Evolutionary conservation across 2,797 vertebrate genomes (phyloP).

Genomic region (Hipposideros larvatus): DNA sequence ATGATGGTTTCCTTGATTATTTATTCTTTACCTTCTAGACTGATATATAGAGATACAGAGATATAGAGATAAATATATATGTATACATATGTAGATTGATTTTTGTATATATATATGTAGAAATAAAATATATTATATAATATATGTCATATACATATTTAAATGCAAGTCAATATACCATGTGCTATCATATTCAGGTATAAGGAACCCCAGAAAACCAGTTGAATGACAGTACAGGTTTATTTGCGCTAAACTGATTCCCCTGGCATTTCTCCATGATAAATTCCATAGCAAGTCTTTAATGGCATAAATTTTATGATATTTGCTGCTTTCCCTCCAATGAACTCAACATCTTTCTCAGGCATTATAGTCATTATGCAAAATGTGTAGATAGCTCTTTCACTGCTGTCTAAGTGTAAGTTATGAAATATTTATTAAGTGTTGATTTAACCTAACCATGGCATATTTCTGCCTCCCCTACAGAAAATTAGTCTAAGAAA

Average conservation of each 20-base stretch:
- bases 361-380: conserved; percentile 25
- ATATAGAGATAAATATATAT: too few species aligned
- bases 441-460: neutral
- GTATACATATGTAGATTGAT: too few species aligned
- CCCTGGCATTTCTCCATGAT: neutral
- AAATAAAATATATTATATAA: too few species aligned
- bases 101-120: too few species aligned
- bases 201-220: neutral
- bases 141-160: neutral
- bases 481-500: neutral
- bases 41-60: neutral
- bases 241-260: neutral
- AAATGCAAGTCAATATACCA: neutral
- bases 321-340: conserved; percentile 21
- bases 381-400: neutral
- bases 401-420: neutral
- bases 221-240: neutral
- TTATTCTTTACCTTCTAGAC: neutral
- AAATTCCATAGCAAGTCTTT: neutral
- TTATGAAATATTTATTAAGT: conserved; percentile 69
- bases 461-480: neutral
- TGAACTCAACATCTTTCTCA: neutral
- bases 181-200: neutral
- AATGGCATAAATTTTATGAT: neutral
- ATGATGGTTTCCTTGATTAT: neutral